Conservation (phyloP, 2,888 invertebrate species). For the Lycaena phlaeas region DNA sequence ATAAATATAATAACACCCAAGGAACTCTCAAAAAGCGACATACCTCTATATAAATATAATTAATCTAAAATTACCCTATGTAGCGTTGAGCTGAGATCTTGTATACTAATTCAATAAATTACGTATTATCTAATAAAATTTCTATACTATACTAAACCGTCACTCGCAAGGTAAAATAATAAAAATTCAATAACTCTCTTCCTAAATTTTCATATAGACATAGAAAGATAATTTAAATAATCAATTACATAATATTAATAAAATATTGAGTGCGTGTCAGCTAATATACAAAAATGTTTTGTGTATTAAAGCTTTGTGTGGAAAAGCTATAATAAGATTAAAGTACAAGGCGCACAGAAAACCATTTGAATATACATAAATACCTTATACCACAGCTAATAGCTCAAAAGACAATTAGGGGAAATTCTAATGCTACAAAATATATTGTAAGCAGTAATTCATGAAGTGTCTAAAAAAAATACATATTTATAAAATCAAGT, state of each 20-base stretch:
- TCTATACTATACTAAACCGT: conserved; percentile 23
- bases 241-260: not conserved
- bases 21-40: conserved; percentile 51
- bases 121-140: conserved; percentile 28
- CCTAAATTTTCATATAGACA: not conserved
- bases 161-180: not conserved
- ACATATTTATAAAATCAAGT: too few species aligned
- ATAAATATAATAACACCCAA: conserved; percentile 31
- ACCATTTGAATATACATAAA: too few species aligned
- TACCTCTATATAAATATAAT: conserved; percentile 47
- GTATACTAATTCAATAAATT: conserved; percentile 50
- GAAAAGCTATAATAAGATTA: too few species aligned
- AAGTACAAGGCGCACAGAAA: too few species aligned
- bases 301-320: not conserved
- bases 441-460: too few species aligned
- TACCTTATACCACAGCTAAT: too few species aligned
- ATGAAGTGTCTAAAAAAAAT: too few species aligned
- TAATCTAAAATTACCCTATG: conserved; percentile 51
- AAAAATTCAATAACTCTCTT: not conserved
- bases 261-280: not conserved
- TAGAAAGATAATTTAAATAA: not conserved
- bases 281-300: not conserved
- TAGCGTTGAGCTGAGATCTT: conserved; percentile 73
- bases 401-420: too few species aligned
- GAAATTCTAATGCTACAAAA: too few species aligned